Conservation (phyloP, 92 coral and sea anemone genomes). For the Parazoanthus atlanticus region DNA sequence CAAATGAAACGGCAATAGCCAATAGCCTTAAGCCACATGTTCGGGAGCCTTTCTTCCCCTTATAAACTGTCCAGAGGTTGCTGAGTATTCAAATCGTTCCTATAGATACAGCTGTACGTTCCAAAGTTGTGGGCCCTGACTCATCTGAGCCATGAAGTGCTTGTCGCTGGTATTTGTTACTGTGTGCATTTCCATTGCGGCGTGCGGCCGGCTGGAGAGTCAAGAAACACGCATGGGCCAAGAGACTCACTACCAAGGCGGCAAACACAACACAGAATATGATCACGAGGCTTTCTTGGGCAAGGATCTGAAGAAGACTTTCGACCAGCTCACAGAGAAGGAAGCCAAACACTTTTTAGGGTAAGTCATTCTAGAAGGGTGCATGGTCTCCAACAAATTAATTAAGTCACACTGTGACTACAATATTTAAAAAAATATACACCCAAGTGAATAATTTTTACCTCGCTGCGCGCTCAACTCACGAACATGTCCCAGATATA, state of each 20-base stretch:
- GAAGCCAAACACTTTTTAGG: constrained; percentile 49
- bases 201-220: constrained; percentile 13
- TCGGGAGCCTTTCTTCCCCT: neutral
- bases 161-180: neutral
- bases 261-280: constrained; percentile 52
- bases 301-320: constrained; percentile 42
- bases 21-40: constrained; percentile 12
- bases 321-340: constrained; percentile 47
- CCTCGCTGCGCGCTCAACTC: too few species aligned
- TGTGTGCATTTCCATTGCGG: neutral
- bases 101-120: neutral
- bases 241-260: constrained; percentile 46
- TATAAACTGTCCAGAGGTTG: neutral
- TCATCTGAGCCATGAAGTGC: neutral
- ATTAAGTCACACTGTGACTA: neutral
- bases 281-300: constrained; percentile 59
- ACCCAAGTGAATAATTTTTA: too few species aligned
- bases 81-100: neutral
- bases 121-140: neutral
- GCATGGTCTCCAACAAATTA: too few species aligned
- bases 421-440: too few species aligned
- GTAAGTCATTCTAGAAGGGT: constrained; percentile 15
- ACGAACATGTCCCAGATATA: too few species aligned
- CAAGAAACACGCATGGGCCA: constrained; percentile 23
- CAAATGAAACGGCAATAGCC: constrained; percentile 10